Evolutionary conservation across 2,888 invertebrate species (phyloP).

Genomic region (Allolobophora icterica): DNA sequence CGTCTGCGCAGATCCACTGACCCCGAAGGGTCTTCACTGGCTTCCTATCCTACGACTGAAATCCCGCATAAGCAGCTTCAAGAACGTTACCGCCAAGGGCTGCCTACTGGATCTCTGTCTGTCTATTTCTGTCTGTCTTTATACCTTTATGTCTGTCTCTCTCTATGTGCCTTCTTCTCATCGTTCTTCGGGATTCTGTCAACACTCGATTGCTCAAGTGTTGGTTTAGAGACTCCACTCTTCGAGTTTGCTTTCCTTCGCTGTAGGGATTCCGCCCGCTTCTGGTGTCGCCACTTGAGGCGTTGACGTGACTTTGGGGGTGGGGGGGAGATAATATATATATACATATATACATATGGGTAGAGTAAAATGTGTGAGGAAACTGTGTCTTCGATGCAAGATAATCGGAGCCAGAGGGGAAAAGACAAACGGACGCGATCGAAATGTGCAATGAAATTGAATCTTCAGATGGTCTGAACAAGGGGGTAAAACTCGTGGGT

Average conservation of each 20-base stretch:
- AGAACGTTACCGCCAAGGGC: neutral
- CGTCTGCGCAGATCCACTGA: neutral
- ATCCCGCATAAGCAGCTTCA: neutral
- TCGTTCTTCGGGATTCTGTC: neutral
- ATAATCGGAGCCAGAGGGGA: neutral
- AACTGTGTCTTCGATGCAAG: neutral
- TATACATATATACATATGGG: neutral
- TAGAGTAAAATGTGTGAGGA: neutral
- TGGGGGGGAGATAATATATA: too few species aligned
- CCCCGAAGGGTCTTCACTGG: neutral
- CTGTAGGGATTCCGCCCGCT: neutral
- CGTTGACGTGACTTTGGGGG: neutral
- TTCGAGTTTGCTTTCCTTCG: neutral
- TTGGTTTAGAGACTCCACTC: neutral
- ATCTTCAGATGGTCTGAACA: neutral
- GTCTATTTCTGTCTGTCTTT: too few species aligned
- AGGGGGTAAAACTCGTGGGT: too few species aligned
- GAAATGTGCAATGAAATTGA: neutral
- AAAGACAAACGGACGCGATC: too few species aligned
- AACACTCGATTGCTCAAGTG: conserved; percentile 5
- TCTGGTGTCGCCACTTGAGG: neutral
- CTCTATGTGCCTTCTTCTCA: too few species aligned
- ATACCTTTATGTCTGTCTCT: too few species aligned
- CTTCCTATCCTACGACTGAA: neutral
- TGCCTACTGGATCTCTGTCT: neutral